Base-by-base conservation (phyloP, 1,140 invertebrate species). In the Anastrepha obliqua region DNA sequence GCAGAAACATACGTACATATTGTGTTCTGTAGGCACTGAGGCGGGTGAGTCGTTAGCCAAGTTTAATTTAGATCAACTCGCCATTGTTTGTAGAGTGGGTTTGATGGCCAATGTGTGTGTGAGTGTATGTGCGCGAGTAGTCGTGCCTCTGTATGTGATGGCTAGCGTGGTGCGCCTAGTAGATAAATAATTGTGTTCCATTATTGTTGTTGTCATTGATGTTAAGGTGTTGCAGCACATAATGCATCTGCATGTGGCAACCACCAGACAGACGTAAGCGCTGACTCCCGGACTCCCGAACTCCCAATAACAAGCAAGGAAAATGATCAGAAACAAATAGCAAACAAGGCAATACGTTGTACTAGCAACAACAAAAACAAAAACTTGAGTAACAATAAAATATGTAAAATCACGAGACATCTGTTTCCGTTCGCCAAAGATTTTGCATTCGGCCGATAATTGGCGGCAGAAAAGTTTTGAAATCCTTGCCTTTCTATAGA, bases 391-490 rank as follows among this genome's bases (percentile, higher is more conserved):
- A 87, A 59, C 59, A 87, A 74, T 55, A 87, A 87, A 70, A 70
- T 70, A 87, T 87, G 20, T 59, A 2, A 85, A 59, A 59, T 42
- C 44, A 60, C 81, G 39, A 85, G 81, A 85, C 81, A 85, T 55
- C 47, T 85, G 81, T 85, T 85, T 85, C 81, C 81, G 81, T 85
- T 85, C 81, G 44, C 15, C 47, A 85, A 85, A 60, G 42, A n/a
- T 58, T 85, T 9, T 20, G 51, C 20, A 85, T 58, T 60, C 51
- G 15, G 42, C 39, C 15, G 67, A 47, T 74, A 74, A 74, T 74
- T 74, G 67, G 67, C 67, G 67, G 67, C 67, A 44, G 39, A 29
- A 74, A 44, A 5, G 67, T 74, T 74, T 8, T 15, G 67, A 47
- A 74, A 74, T 74, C 64, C 39, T 67, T 67, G 67, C 15, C 67